Base-by-base conservation (phyloP, 2,113 vertebrate genomes). In the Riparia riparia region DNA sequence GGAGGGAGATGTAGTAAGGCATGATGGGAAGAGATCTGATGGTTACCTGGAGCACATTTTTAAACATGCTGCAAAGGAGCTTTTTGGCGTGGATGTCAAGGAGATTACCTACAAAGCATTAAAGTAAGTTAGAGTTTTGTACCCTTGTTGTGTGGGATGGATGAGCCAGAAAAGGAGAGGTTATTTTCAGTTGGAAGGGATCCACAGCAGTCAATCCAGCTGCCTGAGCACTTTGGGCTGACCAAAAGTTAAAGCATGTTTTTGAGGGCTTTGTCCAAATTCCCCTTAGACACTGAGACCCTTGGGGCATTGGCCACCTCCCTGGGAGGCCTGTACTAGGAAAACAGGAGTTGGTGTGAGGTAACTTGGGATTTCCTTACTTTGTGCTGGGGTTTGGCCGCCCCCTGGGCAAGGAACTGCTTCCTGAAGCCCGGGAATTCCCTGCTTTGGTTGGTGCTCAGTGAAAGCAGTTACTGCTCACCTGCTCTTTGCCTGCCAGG, bases 1-100 rank as follows among this genome's bases (percentile, higher is more conserved):
- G 50, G 98, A 98, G 16, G 89, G 37, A 5, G 96, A 93, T 8
- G 85, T 99, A 61, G 81, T 97, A 54, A 98, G 99, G 63, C 98
- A 99, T 1, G 98, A 99, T 3, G 98, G 99, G 20, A 97, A 97
- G 74, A 97, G 98, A 42, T 99, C 99, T 0, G 99, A 99, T 47
- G 99, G 99, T 49, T 98, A 99, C 92, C 98, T 99, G 91, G 99
- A 98, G 21, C 99, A 99, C 63, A 93, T 99, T 66, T 99, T 99
- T 96, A 98, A 99, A 81, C 97, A 99, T 5, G 98, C 99, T 12
- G 99, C 99, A 66, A 99, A 99, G 95, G 99, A 99, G 85, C 98
- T 99, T 50, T 99, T 99, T 90, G 98, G 97, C 6, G 72, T 99
- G 89, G 98, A 99, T 17, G 98, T 99, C 70, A 97, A 98, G 28